A percentile compares a stretch with the other conserved stretches of the same genome.
phyloP scores from a whole-genome alignment of 2,113 vertebrate species.

The Orycteropus afer region DNA sequence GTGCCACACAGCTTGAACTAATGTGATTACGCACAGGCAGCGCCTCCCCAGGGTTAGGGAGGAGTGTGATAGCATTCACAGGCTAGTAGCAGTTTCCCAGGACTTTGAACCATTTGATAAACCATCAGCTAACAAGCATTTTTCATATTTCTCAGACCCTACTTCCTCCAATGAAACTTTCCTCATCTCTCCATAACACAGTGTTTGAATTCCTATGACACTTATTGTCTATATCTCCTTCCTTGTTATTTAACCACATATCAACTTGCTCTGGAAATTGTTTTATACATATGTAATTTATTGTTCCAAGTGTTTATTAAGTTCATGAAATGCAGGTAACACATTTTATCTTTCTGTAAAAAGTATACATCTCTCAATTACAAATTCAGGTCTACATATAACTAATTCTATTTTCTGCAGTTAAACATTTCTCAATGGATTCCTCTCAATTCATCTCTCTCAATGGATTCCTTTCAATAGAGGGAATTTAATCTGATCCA shows the following conservation, averaged over 20 bases:
- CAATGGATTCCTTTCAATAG: not conserved
- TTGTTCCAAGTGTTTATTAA: not conserved
- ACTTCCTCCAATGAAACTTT: not conserved
- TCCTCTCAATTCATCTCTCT: no score
- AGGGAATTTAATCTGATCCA: constrained; percentile 4
- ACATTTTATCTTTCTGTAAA: not conserved
- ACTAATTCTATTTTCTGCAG: not conserved
- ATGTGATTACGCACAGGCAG: not conserved
- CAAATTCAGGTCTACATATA: not conserved
- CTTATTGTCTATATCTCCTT: not conserved
- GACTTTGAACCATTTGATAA: not conserved
- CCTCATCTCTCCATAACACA: not conserved
- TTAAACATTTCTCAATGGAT: not conserved
- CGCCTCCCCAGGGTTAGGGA: no score
- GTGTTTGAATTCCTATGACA: not conserved
- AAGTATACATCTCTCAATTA: not conserved
- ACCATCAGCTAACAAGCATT: not conserved
- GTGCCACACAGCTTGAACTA: not conserved
- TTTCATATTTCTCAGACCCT: not conserved
- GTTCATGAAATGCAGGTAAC: not conserved
- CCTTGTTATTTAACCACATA: not conserved
- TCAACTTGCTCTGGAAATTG: not conserved
- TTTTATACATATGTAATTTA: not conserved
- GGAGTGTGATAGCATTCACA: not conserved
- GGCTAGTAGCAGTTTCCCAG: not conserved